phyloP scores from a whole-genome alignment of 2,113 vertebrate species.

The Penelope pileata region DNA sequence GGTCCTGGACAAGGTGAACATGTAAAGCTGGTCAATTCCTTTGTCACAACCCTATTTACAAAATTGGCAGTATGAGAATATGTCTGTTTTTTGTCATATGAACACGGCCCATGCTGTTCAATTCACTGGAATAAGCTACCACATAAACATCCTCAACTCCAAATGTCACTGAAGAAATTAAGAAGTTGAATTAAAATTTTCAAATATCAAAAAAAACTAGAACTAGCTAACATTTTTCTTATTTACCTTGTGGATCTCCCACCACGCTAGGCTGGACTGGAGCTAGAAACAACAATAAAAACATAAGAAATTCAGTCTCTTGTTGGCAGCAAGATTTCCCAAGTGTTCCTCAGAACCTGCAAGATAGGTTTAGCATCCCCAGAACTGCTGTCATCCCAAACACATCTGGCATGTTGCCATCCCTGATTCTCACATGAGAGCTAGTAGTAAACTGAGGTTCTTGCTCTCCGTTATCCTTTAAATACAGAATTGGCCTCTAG shows the following conservation, averaged over 20 bases:
- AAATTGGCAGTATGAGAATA: background rate
- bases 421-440: background rate
- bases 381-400: background rate
- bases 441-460: background rate
- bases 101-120: background rate
- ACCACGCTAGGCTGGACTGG: background rate
- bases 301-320: background rate
- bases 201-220: background rate
- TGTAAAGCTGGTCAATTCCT: background rate
- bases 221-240: background rate
- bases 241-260: background rate
- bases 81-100: background rate
- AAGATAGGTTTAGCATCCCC: background rate
- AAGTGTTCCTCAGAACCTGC: background rate
- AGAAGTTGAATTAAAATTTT: background rate
- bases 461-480: background rate
- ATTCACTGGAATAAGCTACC: background rate
- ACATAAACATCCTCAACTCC: background rate
- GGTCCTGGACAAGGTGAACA: background rate
- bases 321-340: background rate
- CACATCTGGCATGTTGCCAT: background rate
- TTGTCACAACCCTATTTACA: background rate
- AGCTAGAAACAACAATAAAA: background rate
- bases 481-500: background rate
- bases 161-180: background rate